Conservation (phyloP, 2,113 vertebrate species). For the Nothocercus nigrocapillus region DNA sequence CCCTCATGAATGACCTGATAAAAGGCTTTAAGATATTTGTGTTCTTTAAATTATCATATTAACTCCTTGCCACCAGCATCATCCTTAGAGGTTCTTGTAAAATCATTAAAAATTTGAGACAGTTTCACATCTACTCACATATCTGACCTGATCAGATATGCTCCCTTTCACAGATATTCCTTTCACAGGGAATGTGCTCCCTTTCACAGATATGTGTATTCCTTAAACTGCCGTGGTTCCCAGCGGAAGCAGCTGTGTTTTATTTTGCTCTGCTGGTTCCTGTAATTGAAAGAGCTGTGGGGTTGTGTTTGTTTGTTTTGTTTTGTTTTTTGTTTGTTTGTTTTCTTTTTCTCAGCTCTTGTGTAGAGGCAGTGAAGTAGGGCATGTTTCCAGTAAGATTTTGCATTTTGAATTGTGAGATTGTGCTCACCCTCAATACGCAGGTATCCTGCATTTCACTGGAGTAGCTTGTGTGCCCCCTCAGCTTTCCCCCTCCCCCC, state of each 20-base stretch:
- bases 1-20: not conserved
- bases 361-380: not conserved
- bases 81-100: not conserved
- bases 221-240: not conserved
- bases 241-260: not conserved
- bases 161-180: not conserved
- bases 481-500: too few species aligned
- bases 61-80: not conserved
- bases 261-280: not conserved
- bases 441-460: fast-evolving
- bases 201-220: not conserved
- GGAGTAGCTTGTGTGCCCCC: not conserved
- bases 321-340: too few species aligned
- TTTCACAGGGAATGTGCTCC: too few species aligned
- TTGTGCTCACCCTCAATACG: not conserved
- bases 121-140: not conserved
- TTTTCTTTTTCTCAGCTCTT: not conserved
- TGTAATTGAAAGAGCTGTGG: not conserved
- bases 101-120: not conserved
- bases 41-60: not conserved
- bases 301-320: too few species aligned
- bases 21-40: not conserved
- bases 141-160: not conserved
- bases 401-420: not conserved
- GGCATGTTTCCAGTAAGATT: not conserved